A percentile compares a stretch with the other conserved stretches of the same genome.
Evolutionary conservation across 2,113 vertebrate genomes (phyloP).

Genomic region (Clinocottus analis): DNA sequence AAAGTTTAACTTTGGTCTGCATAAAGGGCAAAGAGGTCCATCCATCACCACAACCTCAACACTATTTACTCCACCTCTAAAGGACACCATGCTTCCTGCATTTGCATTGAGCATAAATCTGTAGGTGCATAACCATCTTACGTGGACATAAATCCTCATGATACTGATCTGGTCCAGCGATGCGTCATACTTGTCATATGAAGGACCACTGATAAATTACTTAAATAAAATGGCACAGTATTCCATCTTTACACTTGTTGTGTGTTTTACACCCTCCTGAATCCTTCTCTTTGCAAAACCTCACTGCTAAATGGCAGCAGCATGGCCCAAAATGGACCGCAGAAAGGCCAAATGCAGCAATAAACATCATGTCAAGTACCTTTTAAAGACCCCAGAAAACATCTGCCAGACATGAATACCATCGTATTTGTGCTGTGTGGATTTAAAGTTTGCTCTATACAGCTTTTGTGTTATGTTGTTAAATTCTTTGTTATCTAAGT

Average conservation of each 20-base stretch:
- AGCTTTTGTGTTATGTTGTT: too few relatives aligned
- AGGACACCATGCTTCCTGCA: constrained; percentile 2
- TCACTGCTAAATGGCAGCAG: constrained; percentile 20
- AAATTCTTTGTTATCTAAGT: neutral
- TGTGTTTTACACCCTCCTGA: neutral
- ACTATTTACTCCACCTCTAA: neutral
- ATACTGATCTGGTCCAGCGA: neutral
- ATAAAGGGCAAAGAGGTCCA: neutral
- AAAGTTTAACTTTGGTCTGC: neutral
- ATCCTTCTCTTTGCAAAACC: constrained; percentile 4
- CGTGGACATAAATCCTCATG: neutral
- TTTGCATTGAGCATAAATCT: neutral
- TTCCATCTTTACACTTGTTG: neutral
- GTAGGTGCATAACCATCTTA: neutral
- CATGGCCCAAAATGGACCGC: constrained; percentile 13
- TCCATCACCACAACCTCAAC: neutral
- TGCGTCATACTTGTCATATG: constrained; percentile 3
- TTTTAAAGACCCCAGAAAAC: constrained; percentile 19
- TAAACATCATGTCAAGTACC: neutral
- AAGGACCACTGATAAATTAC: neutral
- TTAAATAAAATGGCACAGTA: neutral
- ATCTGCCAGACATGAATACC: constrained; percentile 18
- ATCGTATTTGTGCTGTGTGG: neutral
- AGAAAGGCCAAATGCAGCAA: neutral
- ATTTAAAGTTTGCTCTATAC: constrained; percentile 5